Evolutionary conservation across 2,797 vertebrate genomes (phyloP).

Genomic region (Botia kubotai): DNA sequence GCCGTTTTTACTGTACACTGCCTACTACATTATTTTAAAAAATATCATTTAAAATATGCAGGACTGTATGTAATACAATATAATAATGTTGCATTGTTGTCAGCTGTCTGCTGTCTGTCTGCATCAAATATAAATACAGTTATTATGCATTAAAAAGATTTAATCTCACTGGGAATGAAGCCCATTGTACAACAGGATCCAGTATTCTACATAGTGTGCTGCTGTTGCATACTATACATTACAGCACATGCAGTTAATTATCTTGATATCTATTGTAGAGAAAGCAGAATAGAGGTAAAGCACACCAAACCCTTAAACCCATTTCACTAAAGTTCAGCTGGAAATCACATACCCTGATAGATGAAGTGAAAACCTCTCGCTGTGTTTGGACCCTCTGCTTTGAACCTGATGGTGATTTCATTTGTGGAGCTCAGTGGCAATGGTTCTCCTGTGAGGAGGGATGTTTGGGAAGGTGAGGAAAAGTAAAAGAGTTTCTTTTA

Average conservation of each 20-base stretch:
- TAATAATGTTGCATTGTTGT: too few species aligned
- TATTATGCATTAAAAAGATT: too few species aligned
- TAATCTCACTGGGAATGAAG: too few species aligned
- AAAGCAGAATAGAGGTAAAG: background rate
- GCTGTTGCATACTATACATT: too few species aligned
- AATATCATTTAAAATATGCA: too few species aligned
- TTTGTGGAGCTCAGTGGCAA: constrained; percentile 96
- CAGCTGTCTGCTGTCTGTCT: too few species aligned
- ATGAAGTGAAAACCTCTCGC: constrained; percentile 99
- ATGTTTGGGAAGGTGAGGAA: constrained; percentile 2
- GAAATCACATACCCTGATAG: constrained; percentile 89
- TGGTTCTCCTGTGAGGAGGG: constrained; percentile 84
- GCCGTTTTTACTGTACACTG: background rate
- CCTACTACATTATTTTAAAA: background rate
- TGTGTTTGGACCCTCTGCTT: constrained; percentile 88
- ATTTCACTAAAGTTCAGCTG: background rate
- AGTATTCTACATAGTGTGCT: too few species aligned
- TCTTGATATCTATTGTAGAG: too few species aligned
- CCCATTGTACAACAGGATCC: too few species aligned
- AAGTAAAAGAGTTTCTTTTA: constrained; percentile 10
- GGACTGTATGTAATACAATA: too few species aligned
- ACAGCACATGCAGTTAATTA: too few species aligned
- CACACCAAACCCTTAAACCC: background rate
- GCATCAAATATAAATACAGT: too few species aligned
- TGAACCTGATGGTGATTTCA: constrained; percentile 94